phyloP scores from a whole-genome alignment of 2,113 vertebrate species.

The Vimba vimba region DNA sequence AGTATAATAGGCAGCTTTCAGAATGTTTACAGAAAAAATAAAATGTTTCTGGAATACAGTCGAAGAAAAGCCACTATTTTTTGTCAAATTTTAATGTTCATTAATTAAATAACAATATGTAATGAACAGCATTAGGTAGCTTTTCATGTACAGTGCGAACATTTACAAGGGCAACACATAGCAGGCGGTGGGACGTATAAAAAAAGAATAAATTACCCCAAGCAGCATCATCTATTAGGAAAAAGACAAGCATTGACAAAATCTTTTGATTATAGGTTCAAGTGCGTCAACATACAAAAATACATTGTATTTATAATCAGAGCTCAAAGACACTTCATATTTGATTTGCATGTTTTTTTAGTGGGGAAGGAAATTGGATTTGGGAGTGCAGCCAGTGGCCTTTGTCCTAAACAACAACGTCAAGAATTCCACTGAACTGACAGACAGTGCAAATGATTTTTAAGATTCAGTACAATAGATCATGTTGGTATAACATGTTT shows the following conservation, averaged over 20 bases:
- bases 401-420: constrained; percentile 20
- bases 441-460: constrained; percentile 14
- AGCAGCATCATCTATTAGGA: constrained; percentile 57
- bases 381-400: constrained; percentile 32
- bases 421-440: constrained; percentile 9
- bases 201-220: constrained; percentile 58
- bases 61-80: constrained; percentile 1
- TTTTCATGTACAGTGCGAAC: constrained; percentile 41
- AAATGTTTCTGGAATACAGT: neutral
- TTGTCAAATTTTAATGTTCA: constrained; percentile 50
- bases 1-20: neutral
- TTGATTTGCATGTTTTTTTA: constrained; percentile 22
- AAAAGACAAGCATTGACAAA: constrained; percentile 51
- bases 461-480: neutral
- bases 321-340: constrained; percentile 46
- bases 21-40: neutral
- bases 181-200: constrained; percentile 49
- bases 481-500: constrained; percentile 3
- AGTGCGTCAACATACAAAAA: constrained; percentile 57
- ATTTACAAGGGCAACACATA: constrained; percentile 40
- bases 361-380: constrained; percentile 21
- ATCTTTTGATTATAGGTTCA: constrained; percentile 43
- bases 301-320: constrained; percentile 51
- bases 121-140: constrained; percentile 20
- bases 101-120: constrained; percentile 49